Evolutionary conservation across 2,113 vertebrate species (phyloP).

Genomic region (Ochotona princeps): DNA sequence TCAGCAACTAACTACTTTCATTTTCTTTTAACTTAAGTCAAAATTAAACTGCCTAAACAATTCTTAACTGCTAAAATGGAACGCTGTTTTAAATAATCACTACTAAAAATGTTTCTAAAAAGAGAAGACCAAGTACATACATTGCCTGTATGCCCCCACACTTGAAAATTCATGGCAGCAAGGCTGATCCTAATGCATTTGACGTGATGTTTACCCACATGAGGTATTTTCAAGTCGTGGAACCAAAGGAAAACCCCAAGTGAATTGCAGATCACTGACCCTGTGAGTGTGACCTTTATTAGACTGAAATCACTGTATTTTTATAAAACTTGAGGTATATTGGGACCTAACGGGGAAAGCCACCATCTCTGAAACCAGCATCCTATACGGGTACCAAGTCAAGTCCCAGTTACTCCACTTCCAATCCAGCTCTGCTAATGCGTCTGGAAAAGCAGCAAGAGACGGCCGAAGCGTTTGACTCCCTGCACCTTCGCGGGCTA

Average conservation of each 20-base stretch:
- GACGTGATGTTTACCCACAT: not conserved
- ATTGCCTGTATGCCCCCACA: not conserved
- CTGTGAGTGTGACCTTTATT: not conserved
- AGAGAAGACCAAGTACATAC: not conserved
- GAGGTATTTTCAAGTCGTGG: slow-evolving; percentile 4
- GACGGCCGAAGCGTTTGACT: too few species aligned
- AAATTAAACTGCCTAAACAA: not conserved
- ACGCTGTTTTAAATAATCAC: not conserved
- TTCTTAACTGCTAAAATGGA: not conserved
- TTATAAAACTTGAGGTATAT: not conserved
- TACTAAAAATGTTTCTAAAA: not conserved
- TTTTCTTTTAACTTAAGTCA: slow-evolving; percentile 4
- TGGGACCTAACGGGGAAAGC: too few species aligned
- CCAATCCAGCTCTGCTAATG: too few species aligned
- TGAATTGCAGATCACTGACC: not conserved
- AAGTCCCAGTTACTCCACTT: too few species aligned
- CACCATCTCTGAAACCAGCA: too few species aligned
- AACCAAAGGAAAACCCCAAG: not conserved
- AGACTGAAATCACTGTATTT: not conserved
- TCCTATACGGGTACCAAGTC: too few species aligned
- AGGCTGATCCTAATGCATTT: not conserved
- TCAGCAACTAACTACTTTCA: not conserved
- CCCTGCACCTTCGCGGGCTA: too few species aligned
- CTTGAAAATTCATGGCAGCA: not conserved
- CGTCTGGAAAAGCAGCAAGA: too few species aligned